Evolutionary conservation across 2,113 vertebrate genomes (phyloP).

Genomic region (Balaenoptera acutorostrata): DNA sequence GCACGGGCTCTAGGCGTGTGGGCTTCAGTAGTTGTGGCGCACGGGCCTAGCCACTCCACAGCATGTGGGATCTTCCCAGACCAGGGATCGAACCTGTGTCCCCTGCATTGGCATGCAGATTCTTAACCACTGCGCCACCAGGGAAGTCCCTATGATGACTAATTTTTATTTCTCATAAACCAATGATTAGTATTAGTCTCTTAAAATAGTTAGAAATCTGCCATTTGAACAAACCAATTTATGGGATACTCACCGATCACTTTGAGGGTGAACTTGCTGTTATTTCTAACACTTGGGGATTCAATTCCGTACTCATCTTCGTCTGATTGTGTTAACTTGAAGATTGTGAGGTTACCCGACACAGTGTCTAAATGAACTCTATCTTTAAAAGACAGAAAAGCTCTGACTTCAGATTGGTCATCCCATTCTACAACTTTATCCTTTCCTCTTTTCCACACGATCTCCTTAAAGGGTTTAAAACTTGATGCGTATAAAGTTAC

Average conservation of each 20-base stretch:
- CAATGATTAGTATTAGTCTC: neutral
- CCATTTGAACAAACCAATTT: neutral
- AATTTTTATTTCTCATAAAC: neutral
- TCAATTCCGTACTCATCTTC: neutral
- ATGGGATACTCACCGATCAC: neutral
- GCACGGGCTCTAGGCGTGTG: no score
- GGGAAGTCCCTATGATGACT: no score
- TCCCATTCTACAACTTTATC: conserved; percentile 16
- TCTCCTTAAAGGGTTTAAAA: rapidly evolving
- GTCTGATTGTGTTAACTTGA: neutral
- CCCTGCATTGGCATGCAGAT: no score
- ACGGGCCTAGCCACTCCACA: no score
- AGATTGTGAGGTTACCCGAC: neutral
- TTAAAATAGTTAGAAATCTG: neutral
- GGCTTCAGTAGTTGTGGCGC: no score
- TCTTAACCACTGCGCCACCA: no score
- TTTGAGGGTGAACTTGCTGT: rapidly evolving
- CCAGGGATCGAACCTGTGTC: no score
- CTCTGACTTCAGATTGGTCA: rapidly evolving
- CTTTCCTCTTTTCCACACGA: neutral
- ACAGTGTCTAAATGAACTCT: rapidly evolving
- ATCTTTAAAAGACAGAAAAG: rapidly evolving
- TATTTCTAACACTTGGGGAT: rapidly evolving
- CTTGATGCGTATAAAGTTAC: rapidly evolving
- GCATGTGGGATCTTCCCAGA: no score